These are phyloP conservation scores for Chirona hameri DNA, from an alignment of 2,888 invertebrate genomes.

Conservation along the genomic window DNA sequence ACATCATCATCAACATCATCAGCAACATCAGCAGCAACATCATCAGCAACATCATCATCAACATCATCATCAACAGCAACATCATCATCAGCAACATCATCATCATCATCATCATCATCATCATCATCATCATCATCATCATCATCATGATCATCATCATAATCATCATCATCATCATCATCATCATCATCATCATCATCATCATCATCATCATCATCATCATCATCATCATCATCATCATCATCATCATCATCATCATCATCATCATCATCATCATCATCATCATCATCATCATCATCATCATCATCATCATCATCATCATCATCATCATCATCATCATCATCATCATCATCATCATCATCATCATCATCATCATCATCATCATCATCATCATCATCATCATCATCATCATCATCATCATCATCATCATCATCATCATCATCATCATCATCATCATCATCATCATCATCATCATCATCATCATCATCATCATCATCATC, in stretches of 20 bases:
- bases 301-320: constrained; percentile 22
- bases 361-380: constrained; percentile 11
- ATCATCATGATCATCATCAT: too few relatives aligned
- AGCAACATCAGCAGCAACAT: too few relatives aligned
- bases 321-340: constrained; percentile 22
- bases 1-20: too few relatives aligned
- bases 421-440: constrained; percentile 22
- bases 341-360: constrained; percentile 10
- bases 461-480: too few relatives aligned
- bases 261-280: constrained; percentile 22
- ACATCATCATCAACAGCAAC: too few relatives aligned
- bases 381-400: constrained; percentile 22
- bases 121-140: constrained; percentile 8
- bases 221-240: constrained; percentile 5
- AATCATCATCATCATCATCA: too few relatives aligned
- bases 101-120: constrained; percentile 22
- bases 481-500: too few relatives aligned
- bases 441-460: constrained; percentile 22
- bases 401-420: constrained; percentile 22
- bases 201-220: constrained; percentile 22
- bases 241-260: constrained; percentile 22
- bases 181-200: constrained; percentile 22
- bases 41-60: too few relatives aligned
- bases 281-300: constrained; percentile 22
- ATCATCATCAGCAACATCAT: too few relatives aligned